A percentile compares a stretch with the other conserved stretches of the same genome.
These are phyloP conservation scores for Phanerotoma sp. DNA, from an alignment of 2,888 invertebrate species.

Conservation along the genomic window DNA sequence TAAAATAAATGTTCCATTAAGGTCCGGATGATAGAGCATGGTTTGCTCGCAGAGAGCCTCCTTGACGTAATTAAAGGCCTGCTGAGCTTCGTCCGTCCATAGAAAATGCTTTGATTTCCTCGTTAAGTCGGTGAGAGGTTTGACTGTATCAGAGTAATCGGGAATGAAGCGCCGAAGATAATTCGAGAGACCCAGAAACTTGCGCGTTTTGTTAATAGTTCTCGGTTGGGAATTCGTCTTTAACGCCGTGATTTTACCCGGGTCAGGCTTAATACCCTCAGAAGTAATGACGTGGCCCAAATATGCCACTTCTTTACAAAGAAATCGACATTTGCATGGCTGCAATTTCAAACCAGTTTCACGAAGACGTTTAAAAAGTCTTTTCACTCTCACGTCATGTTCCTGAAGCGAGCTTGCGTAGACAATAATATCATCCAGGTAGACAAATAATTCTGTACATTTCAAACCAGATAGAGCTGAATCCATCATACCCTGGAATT, in stretches of 20 bases:
- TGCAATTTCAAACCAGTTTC: background rate
- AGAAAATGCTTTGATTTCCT: background rate
- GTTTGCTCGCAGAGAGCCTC: background rate
- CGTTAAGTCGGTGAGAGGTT: background rate
- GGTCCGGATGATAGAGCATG: background rate
- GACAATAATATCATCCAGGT: too few relatives aligned
- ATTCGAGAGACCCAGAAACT: background rate
- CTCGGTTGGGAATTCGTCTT: background rate
- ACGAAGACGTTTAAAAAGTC: background rate
- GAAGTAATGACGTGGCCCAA: too few relatives aligned
- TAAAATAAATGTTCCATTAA: background rate
- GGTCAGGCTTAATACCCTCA: too few relatives aligned
- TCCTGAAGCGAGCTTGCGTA: too few relatives aligned
- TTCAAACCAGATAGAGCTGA: background rate
- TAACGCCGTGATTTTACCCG: background rate
- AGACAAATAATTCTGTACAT: too few relatives aligned
- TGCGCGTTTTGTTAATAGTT: background rate
- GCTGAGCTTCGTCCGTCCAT: background rate
- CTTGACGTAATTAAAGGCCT: background rate
- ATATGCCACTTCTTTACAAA: background rate
- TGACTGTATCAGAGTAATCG: background rate
- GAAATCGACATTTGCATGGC: background rate
- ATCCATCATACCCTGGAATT: background rate
- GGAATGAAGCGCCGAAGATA: background rate
- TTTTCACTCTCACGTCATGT: background rate